Evolutionary conservation across 1,140 invertebrate genomes (phyloP), one percentile per base, ranked within the genome.

Genomic region (Pemphigus obesinymphae): DNA sequence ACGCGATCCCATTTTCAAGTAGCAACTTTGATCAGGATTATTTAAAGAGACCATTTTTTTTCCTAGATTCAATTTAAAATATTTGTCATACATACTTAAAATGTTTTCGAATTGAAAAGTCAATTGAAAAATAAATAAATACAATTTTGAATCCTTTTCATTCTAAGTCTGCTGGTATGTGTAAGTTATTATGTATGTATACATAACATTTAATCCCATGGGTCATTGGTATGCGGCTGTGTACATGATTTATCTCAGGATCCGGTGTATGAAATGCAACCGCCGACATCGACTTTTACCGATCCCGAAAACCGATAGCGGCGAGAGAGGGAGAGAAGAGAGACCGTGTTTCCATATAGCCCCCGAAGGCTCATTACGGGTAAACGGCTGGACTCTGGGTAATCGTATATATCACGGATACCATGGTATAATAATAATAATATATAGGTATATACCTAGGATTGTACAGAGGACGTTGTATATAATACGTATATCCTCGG

Each of bases 221-320:
- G 66, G 66, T 43, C 34, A n/a, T 40, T 43, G 66, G 31, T 61
- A 8, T 40, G 13, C 34, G n/a, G 34, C 4, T 20, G 23, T 45
- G 37, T 26, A 70, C 68, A 43, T 29, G 68, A 70, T 70, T 70
- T 70, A 70, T 70, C 40, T 45, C 13, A 13, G 23, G 68, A 37
- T 70, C 37, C n/a, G 66, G 29, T n/a, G 61, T 34, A 5, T 34
- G 6, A 34, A 61, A 15, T 34, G 63, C 66, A 20, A 23, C 61
- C 63, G 34, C 55, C 55, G 55, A 23, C 53, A 55, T 34, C 37
- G 70, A 48, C 70, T 73, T 72, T 72, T 72, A 72, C 43, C 70
- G 70, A 73, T 73, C 70, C 26, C 70, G 43, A 73, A 73, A 73
- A 73, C 70, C 70, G 43, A 50, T 73, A 73, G 34, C 45, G n/a